These are phyloP conservation scores for Branchinecta lynchi DNA, from an alignment of 1,140 invertebrate genomes.

Conservation along the genomic window DNA sequence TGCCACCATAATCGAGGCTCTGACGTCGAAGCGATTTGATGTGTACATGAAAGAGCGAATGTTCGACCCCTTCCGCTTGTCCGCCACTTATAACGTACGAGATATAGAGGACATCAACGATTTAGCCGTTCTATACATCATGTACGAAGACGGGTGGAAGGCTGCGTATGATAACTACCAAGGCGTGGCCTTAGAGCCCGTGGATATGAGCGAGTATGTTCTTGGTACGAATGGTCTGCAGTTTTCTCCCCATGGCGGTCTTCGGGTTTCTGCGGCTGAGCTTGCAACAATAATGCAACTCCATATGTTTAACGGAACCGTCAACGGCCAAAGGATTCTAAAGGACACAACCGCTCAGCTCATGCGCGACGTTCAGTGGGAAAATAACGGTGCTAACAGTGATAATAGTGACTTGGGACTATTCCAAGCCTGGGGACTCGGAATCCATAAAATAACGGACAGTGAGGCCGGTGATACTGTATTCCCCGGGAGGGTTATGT, in stretches of 20 bases:
- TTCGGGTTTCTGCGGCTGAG: too few species aligned
- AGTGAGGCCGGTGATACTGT: neutral
- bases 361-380: too few species aligned
- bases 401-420: neutral
- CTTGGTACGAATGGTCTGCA: neutral
- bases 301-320: too few species aligned
- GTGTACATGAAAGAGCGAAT: neutral
- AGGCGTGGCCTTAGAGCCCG: neutral
- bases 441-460: neutral
- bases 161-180: slow-evolving; percentile 9
- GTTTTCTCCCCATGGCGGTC: neutral
- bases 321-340: too few species aligned
- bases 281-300: too few species aligned
- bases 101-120: neutral
- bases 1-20: neutral
- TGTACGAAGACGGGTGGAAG: neutral
- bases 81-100: neutral
- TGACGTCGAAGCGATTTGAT: neutral
- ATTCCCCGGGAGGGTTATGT: neutral
- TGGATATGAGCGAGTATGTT: neutral
- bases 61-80: neutral
- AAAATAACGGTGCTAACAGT: too few species aligned
- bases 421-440: neutral
- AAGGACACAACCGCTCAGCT: too few species aligned
- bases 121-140: neutral